Base-by-base conservation (phyloP, 1,140 invertebrate species). In the Cyclargus thomasi region DNA sequence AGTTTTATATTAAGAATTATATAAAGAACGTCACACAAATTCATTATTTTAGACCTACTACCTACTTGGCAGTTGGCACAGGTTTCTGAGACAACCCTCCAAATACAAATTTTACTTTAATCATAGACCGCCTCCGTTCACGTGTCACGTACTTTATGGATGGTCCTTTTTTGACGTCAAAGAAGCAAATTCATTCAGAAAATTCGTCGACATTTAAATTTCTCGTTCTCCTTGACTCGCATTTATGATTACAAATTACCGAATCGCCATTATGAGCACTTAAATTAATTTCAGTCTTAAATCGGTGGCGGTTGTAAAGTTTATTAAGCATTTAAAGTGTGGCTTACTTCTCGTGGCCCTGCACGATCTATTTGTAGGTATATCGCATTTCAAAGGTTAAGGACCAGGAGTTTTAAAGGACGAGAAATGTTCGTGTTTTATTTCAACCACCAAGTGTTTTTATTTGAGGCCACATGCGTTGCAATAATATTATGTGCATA, bases 381-480 rank as follows among this genome's bases (percentile, higher is more conserved):
- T 55, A 55, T 20, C 55, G 55, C 18, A 59, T 59, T 20, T 59
- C 55, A 59, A 59, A 59, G 55, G 55, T 59, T 59, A 59, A 20
- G 55, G 55, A 59, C 55, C 55, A 59, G 18, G 6, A 21, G 3
- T 20, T 59, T 59, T 20, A 20, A 59, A 20, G 18, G 18, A 59
- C 55, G 18, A 20, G 18, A 59, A 20, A 20, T 20, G 10, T 8
- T 14, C 4, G 39, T 47, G 14, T 47, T 47, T 47, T 47, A 47
- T 47, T 47, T 47, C 39, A 47, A 47, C 39, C 14, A 47, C 39
- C 39, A 8, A n/a, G 29, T 29, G 39, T 47, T 47, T 47, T 47
- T 47, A 47, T 47, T 14, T 47, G 39, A 16, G 39, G 39, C 39
- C 39, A 47, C 39, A 47, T 47, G 39, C 39, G 39, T 47, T 47